Evolutionary conservation across 2,888 invertebrate genomes (phyloP).

Genomic region (Linnaemya vulpina): DNA sequence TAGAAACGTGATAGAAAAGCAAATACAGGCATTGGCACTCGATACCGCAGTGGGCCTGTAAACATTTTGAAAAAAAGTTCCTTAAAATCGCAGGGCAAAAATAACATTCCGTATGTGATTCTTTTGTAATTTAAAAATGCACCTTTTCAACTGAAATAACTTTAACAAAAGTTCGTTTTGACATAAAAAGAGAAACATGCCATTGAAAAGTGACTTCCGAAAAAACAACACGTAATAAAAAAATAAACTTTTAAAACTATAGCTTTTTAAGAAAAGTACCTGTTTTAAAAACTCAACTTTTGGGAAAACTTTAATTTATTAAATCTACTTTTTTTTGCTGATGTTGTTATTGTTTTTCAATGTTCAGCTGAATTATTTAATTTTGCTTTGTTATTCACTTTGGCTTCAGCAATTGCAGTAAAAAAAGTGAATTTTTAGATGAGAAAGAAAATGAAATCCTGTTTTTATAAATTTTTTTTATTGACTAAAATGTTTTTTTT

Average conservation of each 20-base stretch:
- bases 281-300: background rate
- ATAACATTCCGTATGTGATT: no score
- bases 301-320: background rate
- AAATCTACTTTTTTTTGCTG: background rate
- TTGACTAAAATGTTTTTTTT: background rate
- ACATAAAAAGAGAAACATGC: no score
- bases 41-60: no score
- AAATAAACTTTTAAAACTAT: no score
- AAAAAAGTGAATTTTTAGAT: background rate
- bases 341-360: background rate
- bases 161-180: no score
- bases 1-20: no score
- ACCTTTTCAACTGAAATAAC: no score
- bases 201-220: no score
- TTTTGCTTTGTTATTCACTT: background rate
- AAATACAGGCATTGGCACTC: no score
- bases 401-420: constrained; percentile 7
- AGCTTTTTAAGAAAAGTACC: background rate
- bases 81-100: background rate
- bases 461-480: constrained; percentile 16
- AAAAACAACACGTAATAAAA: no score
- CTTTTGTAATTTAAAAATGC: no score
- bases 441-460: constrained; percentile 40
- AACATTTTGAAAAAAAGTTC: background rate
- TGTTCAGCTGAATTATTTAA: constrained; percentile 2